Evolutionary conservation across 1,140 invertebrate species (phyloP).

Genomic region (Tetranychus urticae): DNA sequence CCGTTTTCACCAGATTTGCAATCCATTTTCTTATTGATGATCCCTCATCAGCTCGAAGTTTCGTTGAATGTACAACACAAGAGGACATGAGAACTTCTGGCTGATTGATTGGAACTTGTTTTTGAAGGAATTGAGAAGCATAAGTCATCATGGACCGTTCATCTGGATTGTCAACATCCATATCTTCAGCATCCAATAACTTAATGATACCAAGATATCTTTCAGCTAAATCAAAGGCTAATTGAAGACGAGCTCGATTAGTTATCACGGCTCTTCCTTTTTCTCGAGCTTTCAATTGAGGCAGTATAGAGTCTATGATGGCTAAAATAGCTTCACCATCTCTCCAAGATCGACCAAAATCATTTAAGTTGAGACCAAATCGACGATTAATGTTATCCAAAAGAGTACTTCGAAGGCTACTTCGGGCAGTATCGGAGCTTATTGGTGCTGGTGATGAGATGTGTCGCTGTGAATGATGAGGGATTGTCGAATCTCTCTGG

Average conservation of each 20-base stretch:
- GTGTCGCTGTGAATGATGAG: neutral
- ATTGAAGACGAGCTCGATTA: slow-evolving; percentile 54
- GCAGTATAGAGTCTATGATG: slow-evolving; percentile 81
- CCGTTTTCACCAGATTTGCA: neutral
- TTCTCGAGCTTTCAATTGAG: slow-evolving; percentile 62
- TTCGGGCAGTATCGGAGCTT: neutral
- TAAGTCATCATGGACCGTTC: slow-evolving; percentile 99
- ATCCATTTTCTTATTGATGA: neutral
- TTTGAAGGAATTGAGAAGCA: slow-evolving; percentile 34
- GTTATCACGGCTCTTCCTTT: slow-evolving; percentile 44
- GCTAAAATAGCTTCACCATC: slow-evolving; percentile 89
- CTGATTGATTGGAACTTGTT: too few species aligned
- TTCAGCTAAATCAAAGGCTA: slow-evolving; percentile 82
- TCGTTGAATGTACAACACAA: too few species aligned
- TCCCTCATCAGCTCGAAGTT: neutral
- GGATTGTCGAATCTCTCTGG: neutral
- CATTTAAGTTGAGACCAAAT: slow-evolving; percentile 35
- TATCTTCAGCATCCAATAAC: slow-evolving; percentile 81
- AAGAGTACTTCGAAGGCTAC: neutral
- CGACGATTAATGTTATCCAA: neutral
- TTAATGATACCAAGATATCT: slow-evolving; percentile 71
- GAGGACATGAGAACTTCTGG: too few species aligned
- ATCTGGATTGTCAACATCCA: slow-evolving; percentile 87
- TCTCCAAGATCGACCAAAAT: slow-evolving; percentile 90
- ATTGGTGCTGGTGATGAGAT: neutral